Conservation (phyloP, 1,140 invertebrate genomes). For the Scaptodrosophila lebanonensis region DNA sequence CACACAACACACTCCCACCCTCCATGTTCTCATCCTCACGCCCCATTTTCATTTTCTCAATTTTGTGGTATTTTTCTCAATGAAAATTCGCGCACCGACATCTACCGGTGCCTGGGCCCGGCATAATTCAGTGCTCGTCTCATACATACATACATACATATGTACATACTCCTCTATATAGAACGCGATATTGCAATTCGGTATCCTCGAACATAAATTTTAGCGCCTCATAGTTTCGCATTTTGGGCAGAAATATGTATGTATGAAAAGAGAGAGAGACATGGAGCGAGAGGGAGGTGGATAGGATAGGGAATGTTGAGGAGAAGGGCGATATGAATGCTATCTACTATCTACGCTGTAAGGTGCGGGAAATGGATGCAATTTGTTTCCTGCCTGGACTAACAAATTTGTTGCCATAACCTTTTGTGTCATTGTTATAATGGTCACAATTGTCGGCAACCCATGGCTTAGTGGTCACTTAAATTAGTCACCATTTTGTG, state of each 20-base stretch:
- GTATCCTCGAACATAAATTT: conserved; percentile 53
- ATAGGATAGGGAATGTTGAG: neutral
- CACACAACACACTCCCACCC: conserved; percentile 8
- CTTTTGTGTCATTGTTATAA: conserved; percentile 20
- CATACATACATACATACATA: too few relatives aligned
- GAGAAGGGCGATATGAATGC: neutral
- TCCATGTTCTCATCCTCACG: neutral
- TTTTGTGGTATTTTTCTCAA: conserved; percentile 65
- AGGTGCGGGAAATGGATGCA: conserved; percentile 44
- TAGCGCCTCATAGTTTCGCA: conserved; percentile 17
- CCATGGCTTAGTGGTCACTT: conserved; percentile 33
- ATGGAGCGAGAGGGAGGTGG: too few relatives aligned
- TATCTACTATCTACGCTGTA: neutral
- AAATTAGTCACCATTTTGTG: conserved; percentile 40
- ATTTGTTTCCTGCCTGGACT: conserved; percentile 33
- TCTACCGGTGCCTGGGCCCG: too few relatives aligned
- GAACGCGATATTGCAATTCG: conserved; percentile 32
- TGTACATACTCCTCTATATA: neutral
- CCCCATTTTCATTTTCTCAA: conserved; percentile 21
- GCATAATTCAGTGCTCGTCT: too few relatives aligned
- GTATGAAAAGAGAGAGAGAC: conserved; percentile 11
- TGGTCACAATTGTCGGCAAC: neutral
- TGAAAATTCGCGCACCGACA: too few relatives aligned
- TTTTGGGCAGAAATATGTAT: conserved; percentile 32
- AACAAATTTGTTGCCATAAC: conserved; percentile 11